Evolutionary conservation across 1,140 invertebrate species (phyloP).

Genomic region (Drosophila rufa): DNA sequence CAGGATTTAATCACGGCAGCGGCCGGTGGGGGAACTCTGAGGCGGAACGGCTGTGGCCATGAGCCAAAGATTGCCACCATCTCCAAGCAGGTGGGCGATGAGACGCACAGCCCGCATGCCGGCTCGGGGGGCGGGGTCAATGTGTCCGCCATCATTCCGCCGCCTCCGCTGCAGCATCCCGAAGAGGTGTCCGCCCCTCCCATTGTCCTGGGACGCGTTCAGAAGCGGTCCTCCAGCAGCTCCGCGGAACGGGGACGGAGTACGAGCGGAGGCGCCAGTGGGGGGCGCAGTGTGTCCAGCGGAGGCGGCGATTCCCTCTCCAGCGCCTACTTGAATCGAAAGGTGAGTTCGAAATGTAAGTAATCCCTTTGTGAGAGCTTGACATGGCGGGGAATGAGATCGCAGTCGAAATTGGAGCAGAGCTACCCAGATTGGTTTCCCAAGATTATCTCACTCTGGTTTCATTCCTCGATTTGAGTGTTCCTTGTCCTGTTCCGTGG

Average conservation of each 20-base stretch:
- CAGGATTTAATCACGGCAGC: slow-evolving; percentile 49
- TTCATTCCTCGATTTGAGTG: slow-evolving; percentile 40
- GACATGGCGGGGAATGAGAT: slow-evolving; percentile 51
- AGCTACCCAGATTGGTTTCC: slow-evolving; percentile 20
- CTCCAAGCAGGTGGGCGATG: slow-evolving; percentile 82
- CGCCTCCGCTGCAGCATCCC: slow-evolving; percentile 68
- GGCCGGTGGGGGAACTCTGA: slow-evolving; percentile 27
- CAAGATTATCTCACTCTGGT: slow-evolving; percentile 5
- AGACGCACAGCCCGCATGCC: slow-evolving; percentile 43
- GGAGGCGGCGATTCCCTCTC: slow-evolving; percentile 65
- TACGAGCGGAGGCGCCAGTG: slow-evolving; percentile 31
- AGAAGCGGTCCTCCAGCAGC: slow-evolving; percentile 68
- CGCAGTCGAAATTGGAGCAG: slow-evolving; percentile 22
- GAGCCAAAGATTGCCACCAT: slow-evolving; percentile 82
- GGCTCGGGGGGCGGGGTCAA: slow-evolving; percentile 37
- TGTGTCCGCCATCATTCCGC: slow-evolving; percentile 65
- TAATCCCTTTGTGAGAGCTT: slow-evolving; percentile 69
- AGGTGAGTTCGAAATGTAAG: slow-evolving; percentile 84
- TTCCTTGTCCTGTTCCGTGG: background rate
- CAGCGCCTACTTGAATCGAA: slow-evolving; percentile 80
- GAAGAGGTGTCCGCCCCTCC: slow-evolving; percentile 73
- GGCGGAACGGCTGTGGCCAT: slow-evolving; percentile 55
- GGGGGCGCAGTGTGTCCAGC: slow-evolving; percentile 40
- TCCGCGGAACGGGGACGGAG: slow-evolving; percentile 38
- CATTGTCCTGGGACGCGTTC: slow-evolving; percentile 75